Evolutionary conservation across 1,140 invertebrate species (phyloP), one percentile per base, ranked within the genome.

Genomic region (Adelges cooleyi): DNA sequence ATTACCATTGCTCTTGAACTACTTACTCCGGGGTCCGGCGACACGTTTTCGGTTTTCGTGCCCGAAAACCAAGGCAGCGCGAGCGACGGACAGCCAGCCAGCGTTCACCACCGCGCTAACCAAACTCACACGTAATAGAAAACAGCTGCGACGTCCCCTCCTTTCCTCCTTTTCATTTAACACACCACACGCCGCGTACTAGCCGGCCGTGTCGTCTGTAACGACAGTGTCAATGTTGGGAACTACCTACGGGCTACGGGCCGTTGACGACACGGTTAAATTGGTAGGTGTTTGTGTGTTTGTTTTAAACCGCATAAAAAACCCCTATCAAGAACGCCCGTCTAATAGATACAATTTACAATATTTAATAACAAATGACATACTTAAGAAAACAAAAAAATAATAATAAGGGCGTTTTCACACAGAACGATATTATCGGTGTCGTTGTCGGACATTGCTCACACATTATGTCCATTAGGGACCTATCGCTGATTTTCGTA

Each of bases 1-100:
- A 33, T 33, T 33, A 11, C 29, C 15, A n/a, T 44, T 59, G 42
- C 54, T 44, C 54, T 59, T 59, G 54, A 59, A 59, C 54, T 59
- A 59, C 54, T 17, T 54, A 13, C 15, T 56, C 36, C 13, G 48
- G 48, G 20, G 48, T 3, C 18, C 18, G 13, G 53, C 4, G n/a
- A 59, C 54, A 44, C 53, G 40, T 11, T 33, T 59, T 44, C n/a
- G 54, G 36, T 27, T 59, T 46, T 29, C 29, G 29, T 11, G 2
- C 38, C 40, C 40, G 54, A 59, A 59, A 54, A 42, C n/a, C 40
- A 59, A 59, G 40, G 54, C 38, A n/a, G n/a, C 40, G 20, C 36
- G 29, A 5, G 5, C 29, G 11, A 33, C 29, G 29, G 11, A 11
- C 29, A 11, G 29, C 29, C 29, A 33, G 5, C 11, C n/a, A n/a